Base-by-base conservation (phyloP, 2,797 vertebrate genomes). In the Miichthys miiuy region DNA sequence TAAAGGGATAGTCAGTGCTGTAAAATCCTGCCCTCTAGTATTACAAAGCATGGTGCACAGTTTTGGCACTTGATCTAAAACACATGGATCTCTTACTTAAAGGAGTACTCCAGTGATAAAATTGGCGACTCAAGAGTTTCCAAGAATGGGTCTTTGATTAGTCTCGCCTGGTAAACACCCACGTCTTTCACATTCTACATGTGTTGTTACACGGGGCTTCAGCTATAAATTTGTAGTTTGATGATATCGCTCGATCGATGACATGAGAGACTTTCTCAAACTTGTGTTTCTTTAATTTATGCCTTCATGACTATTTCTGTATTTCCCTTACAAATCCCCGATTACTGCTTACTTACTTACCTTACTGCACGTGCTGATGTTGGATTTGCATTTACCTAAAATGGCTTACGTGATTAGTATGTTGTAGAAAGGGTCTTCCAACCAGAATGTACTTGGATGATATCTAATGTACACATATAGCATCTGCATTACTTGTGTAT, bases 401-500 rank as follows among this genome's bases (percentile, higher is more conserved):
- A 64, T 16, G 6, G 17, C 13, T 9, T 21, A 60, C 27, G 44
- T 12, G 38, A 3, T 8, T 7, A 42, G 79, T 65, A 62, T 18
- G 50, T 44, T n/a, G 34, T 51, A 51, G n/a, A 1, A 51, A 30
- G 14, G 30, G 17, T 64, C 48, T 34, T 52, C 44, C n/a, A 20
- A 1, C 21, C 3, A 23, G 10, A 25, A 68, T 57, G 42, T 71
- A 72, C 77, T 55, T 5, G 11, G 47, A 74, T 77, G 63, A 72
- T 69, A 62, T 77, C 75, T 68, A 81, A 72, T 61, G 65, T 56
- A 76, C 78, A 77, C 73, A 82, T 54, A 66, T 9, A 83, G 42
- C 46, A 81, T 71, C 62, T 83, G 79, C 63, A 84, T 89, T 66
- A 76, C 72, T 65, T n/a, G 23, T 6, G 57, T 81, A 89, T 90